Conservation (phyloP, 2,797 vertebrate genomes). For the Lepus oiostolus region DNA sequence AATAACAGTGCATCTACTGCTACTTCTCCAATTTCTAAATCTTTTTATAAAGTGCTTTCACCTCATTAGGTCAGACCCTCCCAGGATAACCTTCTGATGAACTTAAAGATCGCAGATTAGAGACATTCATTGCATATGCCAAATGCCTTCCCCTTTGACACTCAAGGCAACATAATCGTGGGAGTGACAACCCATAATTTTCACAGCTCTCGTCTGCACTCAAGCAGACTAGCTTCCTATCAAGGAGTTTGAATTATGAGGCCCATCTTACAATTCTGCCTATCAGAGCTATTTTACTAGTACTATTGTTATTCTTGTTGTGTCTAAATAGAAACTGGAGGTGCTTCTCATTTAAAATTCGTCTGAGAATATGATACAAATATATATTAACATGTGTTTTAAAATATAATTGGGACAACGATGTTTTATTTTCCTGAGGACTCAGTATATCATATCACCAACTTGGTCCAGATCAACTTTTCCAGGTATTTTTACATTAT, state of each 20-base stretch:
- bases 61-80: neutral
- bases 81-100: constrained; percentile 40
- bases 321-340: neutral
- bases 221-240: neutral
- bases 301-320: neutral
- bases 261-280: neutral
- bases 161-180: neutral
- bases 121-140: constrained; percentile 12
- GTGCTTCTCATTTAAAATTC: constrained; percentile 19
- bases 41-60: neutral
- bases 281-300: neutral
- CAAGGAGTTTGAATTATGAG: neutral
- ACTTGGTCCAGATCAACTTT: neutral
- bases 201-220: neutral
- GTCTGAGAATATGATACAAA: neutral
- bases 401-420: neutral
- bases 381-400: neutral
- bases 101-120: constrained; percentile 41
- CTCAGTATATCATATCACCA: neutral
- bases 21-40: constrained; percentile 19
- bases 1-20: neutral
- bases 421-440: neutral
- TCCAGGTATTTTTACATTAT: constrained; percentile 1
- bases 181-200: neutral
- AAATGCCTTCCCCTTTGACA: neutral